These are phyloP conservation scores for Anniella stebbinsi DNA, from an alignment of 2,797 vertebrate species.

Conservation along the genomic window DNA sequence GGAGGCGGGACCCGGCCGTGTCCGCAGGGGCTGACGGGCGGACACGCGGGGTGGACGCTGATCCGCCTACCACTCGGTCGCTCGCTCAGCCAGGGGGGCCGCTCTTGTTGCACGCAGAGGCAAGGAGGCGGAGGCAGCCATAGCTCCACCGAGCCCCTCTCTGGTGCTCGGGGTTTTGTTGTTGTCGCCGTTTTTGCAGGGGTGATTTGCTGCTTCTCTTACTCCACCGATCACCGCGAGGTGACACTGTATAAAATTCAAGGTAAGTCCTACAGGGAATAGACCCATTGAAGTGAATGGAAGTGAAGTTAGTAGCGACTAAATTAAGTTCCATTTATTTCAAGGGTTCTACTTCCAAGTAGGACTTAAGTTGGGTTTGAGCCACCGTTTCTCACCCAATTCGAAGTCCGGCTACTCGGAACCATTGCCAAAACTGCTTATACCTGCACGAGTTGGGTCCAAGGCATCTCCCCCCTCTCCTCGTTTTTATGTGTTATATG, in stretches of 20 bases:
- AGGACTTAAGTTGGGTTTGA: too few relatives aligned
- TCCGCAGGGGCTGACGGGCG: not conserved
- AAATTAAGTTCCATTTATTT: too few relatives aligned
- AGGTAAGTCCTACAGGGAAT: too few relatives aligned
- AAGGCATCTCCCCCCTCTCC: not conserved
- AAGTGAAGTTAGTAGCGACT: too few relatives aligned
- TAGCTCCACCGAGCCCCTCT: not conserved
- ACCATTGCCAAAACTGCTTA: too few relatives aligned
- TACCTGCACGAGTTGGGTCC: too few relatives aligned
- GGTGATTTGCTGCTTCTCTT: too few relatives aligned
- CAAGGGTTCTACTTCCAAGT: too few relatives aligned
- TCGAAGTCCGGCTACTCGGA: not conserved
- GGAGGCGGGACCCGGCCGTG: slow-evolving; percentile 18
- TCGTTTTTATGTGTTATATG: too few relatives aligned
- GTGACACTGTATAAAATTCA: too few relatives aligned
- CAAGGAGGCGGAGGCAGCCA: slow-evolving; percentile 24
- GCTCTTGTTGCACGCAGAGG: not conserved
- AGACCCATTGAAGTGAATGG: too few relatives aligned
- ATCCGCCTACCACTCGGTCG: not conserved
- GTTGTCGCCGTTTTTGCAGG: not conserved
- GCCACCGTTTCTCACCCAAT: not conserved
- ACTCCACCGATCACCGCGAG: too few relatives aligned
- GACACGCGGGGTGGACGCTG: not conserved
- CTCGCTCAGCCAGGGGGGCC: not conserved
- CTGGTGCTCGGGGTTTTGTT: not conserved